Base-by-base conservation (phyloP, 2,888 invertebrate species). In the Eueremaeus valkanovi region DNA sequence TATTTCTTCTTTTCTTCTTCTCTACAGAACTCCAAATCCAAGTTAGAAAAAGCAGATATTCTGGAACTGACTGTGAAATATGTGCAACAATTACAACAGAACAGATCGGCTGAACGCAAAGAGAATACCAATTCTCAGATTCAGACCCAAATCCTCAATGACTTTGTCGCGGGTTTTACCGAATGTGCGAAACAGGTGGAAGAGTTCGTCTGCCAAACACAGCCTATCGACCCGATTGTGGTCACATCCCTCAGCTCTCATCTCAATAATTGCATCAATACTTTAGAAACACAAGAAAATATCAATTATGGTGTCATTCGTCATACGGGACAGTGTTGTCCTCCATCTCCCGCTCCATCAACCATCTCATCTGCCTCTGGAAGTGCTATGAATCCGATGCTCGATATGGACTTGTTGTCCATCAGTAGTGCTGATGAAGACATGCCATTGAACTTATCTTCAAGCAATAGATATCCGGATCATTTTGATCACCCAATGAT, bases 161-260 rank as follows among this genome's bases (percentile, higher is more conserved):
- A 93, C 82, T 94, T 93, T 85, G 89, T 90, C 77, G 91, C 91
- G 3, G 94, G 94, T 27, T 95, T 93, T 85, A 87, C 89, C 78
- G 93, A 94, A 82, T 94, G 94, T 82, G 89, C 92, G 75, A 87
- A 89, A n/a, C 94, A 94, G 85, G 93, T 94, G 5, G 61, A 61
- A 16, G 61, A 29, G 29, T 61, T 61, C 27, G 31, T 61, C 16
- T 61, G 61, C 18, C 61, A 61, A 9, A 61, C 8, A 8, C 61
- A 29, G 8, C 29, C 61, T 13, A 16, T 61, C 3, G 61, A 61
- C 31, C 61, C 61, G 3, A 61, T 61, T 11, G 61, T 61, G 1
- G 1, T 61, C 16, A 61, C 61, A 61, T 61, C 61, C 11, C 33
- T 61, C 18, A 61, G 31, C 33, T 24, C 61, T 18, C 61, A 61